phyloP scores from a whole-genome alignment of 2,797 vertebrate species.

The Thamnophis elegans region DNA sequence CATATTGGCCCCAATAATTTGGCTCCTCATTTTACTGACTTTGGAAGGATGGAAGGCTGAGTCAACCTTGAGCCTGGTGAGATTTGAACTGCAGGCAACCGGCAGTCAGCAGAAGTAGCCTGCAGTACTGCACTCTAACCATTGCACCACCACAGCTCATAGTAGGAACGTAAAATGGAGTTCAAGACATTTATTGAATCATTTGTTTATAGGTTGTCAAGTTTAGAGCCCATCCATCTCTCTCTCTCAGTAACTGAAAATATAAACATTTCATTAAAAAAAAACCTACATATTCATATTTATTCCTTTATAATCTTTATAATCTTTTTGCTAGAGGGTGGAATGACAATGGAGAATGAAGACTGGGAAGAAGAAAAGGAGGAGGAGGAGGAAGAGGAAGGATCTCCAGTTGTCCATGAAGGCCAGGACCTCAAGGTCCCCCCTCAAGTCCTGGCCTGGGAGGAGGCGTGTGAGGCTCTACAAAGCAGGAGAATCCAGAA shows the following conservation, averaged over 20 bases:
- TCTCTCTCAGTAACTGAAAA: background rate
- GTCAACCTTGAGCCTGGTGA: no score
- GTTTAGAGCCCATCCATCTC: background rate
- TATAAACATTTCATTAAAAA: background rate
- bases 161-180: background rate
- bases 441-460: background rate
- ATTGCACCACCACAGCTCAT: no score
- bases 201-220: background rate
- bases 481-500: background rate
- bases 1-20: no score
- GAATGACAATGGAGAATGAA: slow-evolving; percentile 1
- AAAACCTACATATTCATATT: background rate
- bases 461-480: background rate
- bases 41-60: no score
- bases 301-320: background rate
- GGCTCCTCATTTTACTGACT: no score
- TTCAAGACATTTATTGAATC: background rate
- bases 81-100: no score
- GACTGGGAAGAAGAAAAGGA: slow-evolving; percentile 17
- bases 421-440: background rate
- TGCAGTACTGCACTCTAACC: no score
- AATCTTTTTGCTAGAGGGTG: background rate
- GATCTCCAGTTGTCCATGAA: rapidly evolving
- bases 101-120: no score
- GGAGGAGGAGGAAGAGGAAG: background rate